Evolutionary conservation across 1,140 invertebrate species (phyloP).

Genomic region (Dryas iulia): DNA sequence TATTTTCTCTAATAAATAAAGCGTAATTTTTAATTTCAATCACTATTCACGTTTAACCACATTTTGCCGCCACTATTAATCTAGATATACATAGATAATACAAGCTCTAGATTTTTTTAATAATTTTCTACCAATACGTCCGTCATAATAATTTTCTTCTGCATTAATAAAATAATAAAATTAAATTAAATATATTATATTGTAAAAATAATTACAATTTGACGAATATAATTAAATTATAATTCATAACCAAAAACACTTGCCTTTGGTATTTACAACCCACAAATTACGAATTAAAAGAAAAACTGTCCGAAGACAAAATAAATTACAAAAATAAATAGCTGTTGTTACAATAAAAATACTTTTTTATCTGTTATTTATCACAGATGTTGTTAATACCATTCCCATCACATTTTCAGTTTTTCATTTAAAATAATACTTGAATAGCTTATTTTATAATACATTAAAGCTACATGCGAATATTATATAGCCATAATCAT

Average conservation of each 20-base stretch:
- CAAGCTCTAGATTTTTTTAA: not conserved
- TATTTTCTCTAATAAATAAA: not conserved
- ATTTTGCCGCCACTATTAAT: not conserved
- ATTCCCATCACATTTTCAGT: not conserved
- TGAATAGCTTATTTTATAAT: not conserved
- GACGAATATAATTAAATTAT: not conserved
- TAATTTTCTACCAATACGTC: not conserved
- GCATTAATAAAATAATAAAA: not conserved
- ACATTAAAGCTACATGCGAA: not conserved
- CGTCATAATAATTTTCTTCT: not conserved
- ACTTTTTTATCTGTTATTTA: not conserved
- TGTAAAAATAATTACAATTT: not conserved
- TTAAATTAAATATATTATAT: not conserved
- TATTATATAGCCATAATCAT: not conserved
- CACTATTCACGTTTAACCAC: not conserved
- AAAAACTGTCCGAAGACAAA: not conserved
- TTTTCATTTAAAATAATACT: not conserved
- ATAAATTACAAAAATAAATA: not conserved
- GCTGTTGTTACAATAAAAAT: not conserved
- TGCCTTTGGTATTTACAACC: not conserved
- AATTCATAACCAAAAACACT: not conserved
- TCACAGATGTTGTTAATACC: conserved; percentile 4
- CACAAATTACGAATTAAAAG: too few relatives aligned
- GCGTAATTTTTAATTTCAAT: not conserved
- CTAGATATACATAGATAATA: not conserved